Percentiles rank a stretch among this genome's conserved stretches.
Conservation (phyloP, 2,797 vertebrate species). For the Chaetodon trifasciatus region DNA sequence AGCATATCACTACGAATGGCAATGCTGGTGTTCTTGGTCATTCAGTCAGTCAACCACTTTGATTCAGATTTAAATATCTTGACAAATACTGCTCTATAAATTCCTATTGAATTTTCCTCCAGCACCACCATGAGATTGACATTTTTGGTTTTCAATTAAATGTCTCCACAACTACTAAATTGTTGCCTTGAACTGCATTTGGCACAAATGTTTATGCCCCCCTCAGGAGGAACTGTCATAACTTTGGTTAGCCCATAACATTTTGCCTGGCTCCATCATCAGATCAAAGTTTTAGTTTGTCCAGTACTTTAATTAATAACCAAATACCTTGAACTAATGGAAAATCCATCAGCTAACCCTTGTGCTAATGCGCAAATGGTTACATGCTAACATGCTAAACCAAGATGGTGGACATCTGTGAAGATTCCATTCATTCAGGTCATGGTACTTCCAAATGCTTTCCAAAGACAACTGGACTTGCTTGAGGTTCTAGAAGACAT, state of each 20-base stretch:
- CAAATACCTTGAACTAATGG: background rate
- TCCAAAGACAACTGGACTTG: no score
- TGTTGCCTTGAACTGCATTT: background rate
- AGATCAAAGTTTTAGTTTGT: background rate
- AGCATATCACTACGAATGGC: background rate
- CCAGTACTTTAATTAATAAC: no score
- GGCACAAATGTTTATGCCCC: background rate
- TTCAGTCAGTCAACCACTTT: background rate
- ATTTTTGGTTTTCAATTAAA: background rate
- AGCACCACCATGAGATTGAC: background rate
- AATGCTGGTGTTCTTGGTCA: background rate
- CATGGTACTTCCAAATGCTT: no score
- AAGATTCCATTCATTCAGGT: no score
- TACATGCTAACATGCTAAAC: no score
- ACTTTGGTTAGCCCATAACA: background rate
- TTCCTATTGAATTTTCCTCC: background rate
- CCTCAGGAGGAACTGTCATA: background rate
- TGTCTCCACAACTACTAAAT: background rate
- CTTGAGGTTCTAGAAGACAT: no score
- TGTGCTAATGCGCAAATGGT: background rate
- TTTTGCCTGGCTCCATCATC: background rate
- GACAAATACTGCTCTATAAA: background rate
- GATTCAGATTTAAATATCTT: background rate
- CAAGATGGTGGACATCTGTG: no score
- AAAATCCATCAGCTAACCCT: background rate